Percentiles rank a stretch among this genome's conserved stretches.
Conservation (phyloP, 2,888 invertebrate genomes). For the Drosophila atroscutellata region DNA sequence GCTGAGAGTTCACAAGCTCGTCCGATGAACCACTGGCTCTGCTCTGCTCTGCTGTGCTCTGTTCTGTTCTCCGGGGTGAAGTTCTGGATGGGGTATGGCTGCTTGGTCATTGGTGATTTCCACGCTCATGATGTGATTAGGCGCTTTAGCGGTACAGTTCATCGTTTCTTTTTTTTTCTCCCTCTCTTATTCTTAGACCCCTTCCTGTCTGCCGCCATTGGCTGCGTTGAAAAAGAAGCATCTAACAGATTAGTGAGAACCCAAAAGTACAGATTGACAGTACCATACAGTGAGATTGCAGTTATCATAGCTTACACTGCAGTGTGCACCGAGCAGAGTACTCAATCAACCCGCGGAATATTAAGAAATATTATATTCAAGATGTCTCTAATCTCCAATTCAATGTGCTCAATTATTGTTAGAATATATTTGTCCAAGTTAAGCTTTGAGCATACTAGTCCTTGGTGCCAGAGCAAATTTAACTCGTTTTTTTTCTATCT, state of each 20-base stretch:
- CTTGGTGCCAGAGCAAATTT: neutral
- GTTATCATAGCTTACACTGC: conserved; percentile 2
- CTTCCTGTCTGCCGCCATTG: neutral
- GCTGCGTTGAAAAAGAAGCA: conserved; percentile 1
- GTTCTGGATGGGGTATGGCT: conserved; percentile 24
- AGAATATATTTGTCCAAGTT: neutral
- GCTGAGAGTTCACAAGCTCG: conserved; percentile 46
- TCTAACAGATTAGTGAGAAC: conserved; percentile 43
- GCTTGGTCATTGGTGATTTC: conserved; percentile 46
- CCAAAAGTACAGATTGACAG: conserved; percentile 37
- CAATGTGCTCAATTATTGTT: neutral
- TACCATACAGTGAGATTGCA: conserved; percentile 33
- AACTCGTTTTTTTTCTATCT: neutral
- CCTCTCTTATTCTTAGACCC: neutral
- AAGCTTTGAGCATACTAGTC: neutral
- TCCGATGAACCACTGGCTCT: conserved; percentile 39
- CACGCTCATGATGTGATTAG: conserved; percentile 73
- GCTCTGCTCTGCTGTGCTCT: neutral
- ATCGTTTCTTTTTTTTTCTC: conserved; percentile 26
- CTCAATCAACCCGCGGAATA: neutral
- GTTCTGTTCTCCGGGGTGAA: neutral
- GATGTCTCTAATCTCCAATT: neutral
- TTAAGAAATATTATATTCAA: neutral
- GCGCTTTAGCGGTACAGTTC: conserved; percentile 73
- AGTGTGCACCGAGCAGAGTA: neutral